Evolutionary conservation across 1,140 invertebrate species (phyloP).

Genomic region (Brachionus sp.): DNA sequence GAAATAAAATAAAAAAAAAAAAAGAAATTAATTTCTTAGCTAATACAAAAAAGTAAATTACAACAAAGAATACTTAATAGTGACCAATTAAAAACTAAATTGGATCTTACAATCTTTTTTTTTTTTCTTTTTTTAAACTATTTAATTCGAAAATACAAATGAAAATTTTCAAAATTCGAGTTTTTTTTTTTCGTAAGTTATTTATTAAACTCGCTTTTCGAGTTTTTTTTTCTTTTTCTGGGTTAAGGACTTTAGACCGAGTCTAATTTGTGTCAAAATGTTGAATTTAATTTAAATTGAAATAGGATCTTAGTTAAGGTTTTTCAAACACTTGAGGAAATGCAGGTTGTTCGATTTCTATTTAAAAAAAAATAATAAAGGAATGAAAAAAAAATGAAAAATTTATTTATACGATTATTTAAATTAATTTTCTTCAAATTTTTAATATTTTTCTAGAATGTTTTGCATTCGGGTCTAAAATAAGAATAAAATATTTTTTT

Average conservation of each 20-base stretch:
- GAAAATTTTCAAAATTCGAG: neutral
- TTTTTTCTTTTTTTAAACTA: neutral
- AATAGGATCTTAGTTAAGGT: neutral
- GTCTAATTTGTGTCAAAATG: neutral
- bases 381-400: neutral
- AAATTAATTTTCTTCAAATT: no score
- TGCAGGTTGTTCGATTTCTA: neutral
- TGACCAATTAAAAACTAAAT: neutral
- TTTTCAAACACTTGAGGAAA: conserved; percentile 8
- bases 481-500: neutral
- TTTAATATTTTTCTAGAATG: neutral
- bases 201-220: neutral
- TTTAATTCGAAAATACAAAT: neutral
- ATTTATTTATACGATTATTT: no score
- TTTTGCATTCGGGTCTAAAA: conserved; percentile 33
- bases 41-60: neutral
- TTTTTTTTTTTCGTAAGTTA: neutral
- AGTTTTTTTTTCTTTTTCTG: neutral
- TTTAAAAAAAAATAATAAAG: neutral
- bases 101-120: no score
- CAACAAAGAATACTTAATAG: neutral
- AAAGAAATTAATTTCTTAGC: neutral
- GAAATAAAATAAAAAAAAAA: neutral
- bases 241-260: neutral
- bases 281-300: neutral